Evolutionary conservation across 1,140 invertebrate species (phyloP).

Genomic region (Stegodyphus dumicola): DNA sequence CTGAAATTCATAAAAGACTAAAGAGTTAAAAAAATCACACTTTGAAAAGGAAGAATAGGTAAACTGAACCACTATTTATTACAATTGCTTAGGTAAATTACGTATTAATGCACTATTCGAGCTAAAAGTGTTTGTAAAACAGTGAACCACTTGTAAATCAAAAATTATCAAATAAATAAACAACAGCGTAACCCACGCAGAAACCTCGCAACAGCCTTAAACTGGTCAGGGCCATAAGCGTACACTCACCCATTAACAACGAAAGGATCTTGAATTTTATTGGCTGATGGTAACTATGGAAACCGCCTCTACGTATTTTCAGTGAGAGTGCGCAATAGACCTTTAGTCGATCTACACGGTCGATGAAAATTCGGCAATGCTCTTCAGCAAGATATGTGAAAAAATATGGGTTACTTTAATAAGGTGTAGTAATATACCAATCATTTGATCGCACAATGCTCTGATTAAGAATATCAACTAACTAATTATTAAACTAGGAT

Average conservation of each 20-base stretch:
- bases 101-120: no score
- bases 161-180: not conserved
- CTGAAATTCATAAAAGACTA: no score
- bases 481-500: no score
- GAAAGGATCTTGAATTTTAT: constrained; percentile 36
- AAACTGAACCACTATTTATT: no score
- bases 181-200: not conserved
- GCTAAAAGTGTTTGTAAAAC: no score
- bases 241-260: constrained; percentile 43
- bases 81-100: no score
- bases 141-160: no score
- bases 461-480: no score
- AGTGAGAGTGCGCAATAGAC: constrained; percentile 28
- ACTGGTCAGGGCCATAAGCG: constrained; percentile 34
- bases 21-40: no score
- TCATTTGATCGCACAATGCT: no score
- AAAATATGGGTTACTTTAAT: not conserved
- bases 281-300: constrained; percentile 35
- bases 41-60: no score
- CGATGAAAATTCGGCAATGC: constrained; percentile 35
- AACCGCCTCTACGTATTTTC: constrained; percentile 57
- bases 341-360: constrained; percentile 7
- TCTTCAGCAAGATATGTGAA: not conserved
- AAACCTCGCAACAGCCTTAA: constrained; percentile 3
- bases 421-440: not conserved